Conservation (phyloP, 2,888 invertebrate species). For the Volucella bombylans region DNA sequence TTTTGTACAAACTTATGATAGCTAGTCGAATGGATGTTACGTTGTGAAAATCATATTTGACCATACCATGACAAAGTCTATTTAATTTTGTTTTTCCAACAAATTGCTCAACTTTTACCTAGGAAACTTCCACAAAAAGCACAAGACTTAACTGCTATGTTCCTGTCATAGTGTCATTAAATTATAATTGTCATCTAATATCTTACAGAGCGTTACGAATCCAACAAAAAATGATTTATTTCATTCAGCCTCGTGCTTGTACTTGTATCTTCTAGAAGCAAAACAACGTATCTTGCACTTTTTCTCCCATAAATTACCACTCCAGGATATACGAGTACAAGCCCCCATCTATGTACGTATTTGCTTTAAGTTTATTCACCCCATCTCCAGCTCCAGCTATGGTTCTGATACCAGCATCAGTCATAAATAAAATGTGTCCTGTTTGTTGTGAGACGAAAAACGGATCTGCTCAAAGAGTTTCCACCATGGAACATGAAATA, state of each 20-base stretch:
- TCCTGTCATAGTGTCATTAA: slow-evolving; percentile 31
- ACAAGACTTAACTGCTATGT: not conserved
- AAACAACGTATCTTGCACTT: slow-evolving; percentile 29
- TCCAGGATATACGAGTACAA: slow-evolving; percentile 2
- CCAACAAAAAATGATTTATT: slow-evolving; percentile 37
- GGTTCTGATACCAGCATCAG: not conserved
- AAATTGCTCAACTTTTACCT: not conserved
- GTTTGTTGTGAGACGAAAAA: slow-evolving; percentile 11
- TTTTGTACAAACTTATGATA: too few species aligned
- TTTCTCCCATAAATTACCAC: slow-evolving; percentile 18
- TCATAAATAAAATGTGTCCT: slow-evolving; percentile 53
- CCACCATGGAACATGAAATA: slow-evolving; percentile 22
- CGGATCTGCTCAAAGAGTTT: slow-evolving; percentile 21
- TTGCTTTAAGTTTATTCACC: not conserved
- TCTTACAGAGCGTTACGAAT: not conserved
- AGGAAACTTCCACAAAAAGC: not conserved
- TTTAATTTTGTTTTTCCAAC: not conserved
- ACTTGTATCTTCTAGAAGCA: too few species aligned
- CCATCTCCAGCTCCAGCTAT: not conserved
- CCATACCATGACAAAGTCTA: not conserved
- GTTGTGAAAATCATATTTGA: too few species aligned
- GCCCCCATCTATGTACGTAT: too few species aligned
- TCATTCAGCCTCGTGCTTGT: not conserved
- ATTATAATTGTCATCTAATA: slow-evolving; percentile 24
- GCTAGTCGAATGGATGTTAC: too few species aligned